Percentiles rank a stretch among this genome's conserved stretches.
Conservation (phyloP, 2,797 vertebrate species). For the Xenentodon cancila region DNA sequence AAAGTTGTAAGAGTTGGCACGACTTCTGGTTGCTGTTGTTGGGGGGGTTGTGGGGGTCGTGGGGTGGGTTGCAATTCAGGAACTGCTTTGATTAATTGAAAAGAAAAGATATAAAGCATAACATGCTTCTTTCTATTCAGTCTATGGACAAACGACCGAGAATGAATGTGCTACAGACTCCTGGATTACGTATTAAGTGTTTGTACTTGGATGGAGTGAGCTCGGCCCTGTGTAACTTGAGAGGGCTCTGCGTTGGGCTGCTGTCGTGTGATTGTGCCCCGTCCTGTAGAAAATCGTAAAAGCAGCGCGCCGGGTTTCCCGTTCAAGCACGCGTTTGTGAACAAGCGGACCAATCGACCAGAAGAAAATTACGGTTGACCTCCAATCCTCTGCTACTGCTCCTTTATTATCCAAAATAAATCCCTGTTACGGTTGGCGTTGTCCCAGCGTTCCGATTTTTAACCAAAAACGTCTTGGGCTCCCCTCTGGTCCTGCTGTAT, state of each 20-base stretch:
- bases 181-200: constrained; percentile 66
- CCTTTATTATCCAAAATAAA: no score
- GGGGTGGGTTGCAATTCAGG: constrained; percentile 68
- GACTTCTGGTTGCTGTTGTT: constrained; percentile 44
- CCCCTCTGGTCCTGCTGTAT: constrained; percentile 3
- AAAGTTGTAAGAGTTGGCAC: constrained; percentile 52
- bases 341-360: neutral
- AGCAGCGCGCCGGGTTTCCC: constrained; percentile 1
- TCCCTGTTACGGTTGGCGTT: no score
- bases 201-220: constrained; percentile 67
- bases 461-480: neutral
- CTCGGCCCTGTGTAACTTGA: constrained; percentile 67
- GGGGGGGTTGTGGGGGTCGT: constrained; percentile 2
- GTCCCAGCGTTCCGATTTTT: neutral
- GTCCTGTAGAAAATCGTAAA: constrained; percentile 52
- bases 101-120: constrained; percentile 67
- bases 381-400: neutral
- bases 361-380: neutral
- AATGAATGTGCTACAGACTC: constrained; percentile 75
- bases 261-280: constrained; percentile 69
- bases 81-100: constrained; percentile 67
- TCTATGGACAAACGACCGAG: constrained; percentile 74
- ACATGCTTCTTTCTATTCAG: constrained; percentile 72
- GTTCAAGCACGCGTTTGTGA: constrained; percentile 29
- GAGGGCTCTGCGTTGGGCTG: constrained; percentile 68